Evolutionary conservation across 2,888 invertebrate genomes (phyloP), one percentile per base, ranked within the genome.

Genomic region (Pomacea canaliculata): DNA sequence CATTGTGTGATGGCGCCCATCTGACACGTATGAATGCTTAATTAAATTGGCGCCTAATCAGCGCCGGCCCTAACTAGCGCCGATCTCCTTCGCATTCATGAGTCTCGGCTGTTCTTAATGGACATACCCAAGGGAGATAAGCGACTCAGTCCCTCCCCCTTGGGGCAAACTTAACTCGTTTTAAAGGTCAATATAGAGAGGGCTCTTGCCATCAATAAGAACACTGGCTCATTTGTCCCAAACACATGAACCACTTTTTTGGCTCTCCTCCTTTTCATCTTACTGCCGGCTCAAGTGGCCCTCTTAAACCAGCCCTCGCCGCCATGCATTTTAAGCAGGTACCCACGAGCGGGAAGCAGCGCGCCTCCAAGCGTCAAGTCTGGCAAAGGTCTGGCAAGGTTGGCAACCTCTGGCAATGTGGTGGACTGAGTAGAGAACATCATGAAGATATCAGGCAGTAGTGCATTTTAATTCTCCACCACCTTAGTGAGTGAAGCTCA

Each of bases 1-100:
- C 70, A 70, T 70, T 70, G 70, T 70, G 46, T 18, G 3, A 51
- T 27, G 23, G 19, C 70, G 23, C 59, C 70, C 70, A 70, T 70
- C 70, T 71, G 71, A 71, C 71, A 62, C 71, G 59, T 71, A 60
- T 71, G 71, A 71, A 71, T 71, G 71, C 46, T 71, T 71, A 71
- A 71, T 71, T 62, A 71, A 71, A 71, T 71, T 71, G 62, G 59
- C 70, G 56, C 70, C 70, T 70, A 49, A 70, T 70, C 70, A 70
- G 7, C 59, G 46, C 51, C 23, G 23, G 27, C 59, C 49, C 70
- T 70, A 70, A 70, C 51, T 70, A 51, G 70, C 60, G 56, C 27
- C 18, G n/a, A 59, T 16, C 70, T 70, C 56, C 27, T 70, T 37
- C 49, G 70, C 56, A 70, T 70, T 70, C 70, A 70, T 70, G 70